Conservation (phyloP, 2,888 invertebrate species). For the Orthosia gothica region DNA sequence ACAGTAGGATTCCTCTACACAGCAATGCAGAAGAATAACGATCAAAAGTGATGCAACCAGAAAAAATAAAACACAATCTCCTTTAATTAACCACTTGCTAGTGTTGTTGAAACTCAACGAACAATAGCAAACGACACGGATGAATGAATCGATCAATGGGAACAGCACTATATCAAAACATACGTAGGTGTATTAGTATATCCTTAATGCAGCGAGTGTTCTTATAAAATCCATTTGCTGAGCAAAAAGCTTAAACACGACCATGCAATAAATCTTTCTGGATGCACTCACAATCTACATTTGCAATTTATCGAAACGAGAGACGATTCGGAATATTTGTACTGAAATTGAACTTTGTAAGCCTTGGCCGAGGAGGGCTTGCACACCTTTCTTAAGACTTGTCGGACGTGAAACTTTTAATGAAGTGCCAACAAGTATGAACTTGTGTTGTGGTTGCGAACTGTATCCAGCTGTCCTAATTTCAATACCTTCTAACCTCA, state of each 20-base stretch:
- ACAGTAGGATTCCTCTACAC: constrained; percentile 4
- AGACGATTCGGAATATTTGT: constrained; percentile 67
- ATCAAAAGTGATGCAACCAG: constrained; percentile 38
- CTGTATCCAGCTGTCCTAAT: constrained; percentile 44
- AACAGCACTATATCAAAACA: constrained; percentile 38
- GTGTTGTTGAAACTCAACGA: constrained; percentile 57
- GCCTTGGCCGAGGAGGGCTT: constrained; percentile 37
- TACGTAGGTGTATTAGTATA: constrained; percentile 31
- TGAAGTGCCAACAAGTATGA: constrained; percentile 5
- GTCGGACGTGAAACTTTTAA: constrained; percentile 4
- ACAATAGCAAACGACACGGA: constrained; percentile 63
- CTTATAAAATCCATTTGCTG: constrained; percentile 78
- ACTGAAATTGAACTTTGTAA: constrained; percentile 62
- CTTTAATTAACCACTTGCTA: constrained; percentile 61
- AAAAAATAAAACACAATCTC: constrained; percentile 43
- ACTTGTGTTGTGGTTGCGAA: constrained; percentile 7
- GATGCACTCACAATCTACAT: constrained; percentile 82
- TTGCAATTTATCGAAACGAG: constrained; percentile 73
- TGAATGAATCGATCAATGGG: constrained; percentile 68
- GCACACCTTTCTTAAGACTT: constrained; percentile 36
- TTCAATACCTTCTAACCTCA: constrained; percentile 27
- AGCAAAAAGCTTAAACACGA: constrained; percentile 79
- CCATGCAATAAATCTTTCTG: constrained; percentile 84
- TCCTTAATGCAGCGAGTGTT: constrained; percentile 63
- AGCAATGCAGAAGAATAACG: neutral